Conservation (phyloP, 2,888 invertebrate genomes). For the Sesamia inferens region DNA sequence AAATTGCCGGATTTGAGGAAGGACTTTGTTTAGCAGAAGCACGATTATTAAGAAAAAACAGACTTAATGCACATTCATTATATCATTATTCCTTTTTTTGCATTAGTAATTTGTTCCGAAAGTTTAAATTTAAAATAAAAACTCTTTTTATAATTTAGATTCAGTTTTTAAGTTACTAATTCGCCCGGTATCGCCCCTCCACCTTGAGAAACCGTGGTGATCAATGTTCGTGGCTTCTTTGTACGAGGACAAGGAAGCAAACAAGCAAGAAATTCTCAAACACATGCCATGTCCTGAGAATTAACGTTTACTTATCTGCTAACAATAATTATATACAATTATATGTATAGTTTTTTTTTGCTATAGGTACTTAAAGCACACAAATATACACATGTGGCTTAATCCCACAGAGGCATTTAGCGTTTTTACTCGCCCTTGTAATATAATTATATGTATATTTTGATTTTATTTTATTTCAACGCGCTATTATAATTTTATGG, state of each 20-base stretch:
- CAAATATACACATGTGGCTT: no score
- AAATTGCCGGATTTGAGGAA: neutral
- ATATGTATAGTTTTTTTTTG: no score
- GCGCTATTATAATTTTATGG: no score
- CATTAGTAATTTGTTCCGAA: neutral
- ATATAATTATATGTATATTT: no score
- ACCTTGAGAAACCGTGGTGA: neutral
- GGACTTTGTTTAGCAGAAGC: neutral
- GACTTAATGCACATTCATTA: neutral
- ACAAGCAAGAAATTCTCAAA: no score
- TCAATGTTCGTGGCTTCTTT: neutral
- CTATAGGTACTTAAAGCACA: no score
- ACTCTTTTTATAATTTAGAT: neutral
- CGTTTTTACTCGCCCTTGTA: no score
- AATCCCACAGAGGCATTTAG: no score
- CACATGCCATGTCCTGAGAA: no score
- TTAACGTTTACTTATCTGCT: neutral
- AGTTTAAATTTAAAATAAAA: neutral
- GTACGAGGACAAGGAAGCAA: neutral
- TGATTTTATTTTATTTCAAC: no score
- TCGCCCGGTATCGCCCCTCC: neutral
- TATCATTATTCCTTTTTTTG: no score
- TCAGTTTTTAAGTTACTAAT: neutral
- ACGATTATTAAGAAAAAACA: neutral
- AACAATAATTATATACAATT: neutral